Evolutionary conservation across 2,113 vertebrate species (phyloP), one percentile per base, ranked within the genome.

Genomic region (Siniperca knerii): DNA sequence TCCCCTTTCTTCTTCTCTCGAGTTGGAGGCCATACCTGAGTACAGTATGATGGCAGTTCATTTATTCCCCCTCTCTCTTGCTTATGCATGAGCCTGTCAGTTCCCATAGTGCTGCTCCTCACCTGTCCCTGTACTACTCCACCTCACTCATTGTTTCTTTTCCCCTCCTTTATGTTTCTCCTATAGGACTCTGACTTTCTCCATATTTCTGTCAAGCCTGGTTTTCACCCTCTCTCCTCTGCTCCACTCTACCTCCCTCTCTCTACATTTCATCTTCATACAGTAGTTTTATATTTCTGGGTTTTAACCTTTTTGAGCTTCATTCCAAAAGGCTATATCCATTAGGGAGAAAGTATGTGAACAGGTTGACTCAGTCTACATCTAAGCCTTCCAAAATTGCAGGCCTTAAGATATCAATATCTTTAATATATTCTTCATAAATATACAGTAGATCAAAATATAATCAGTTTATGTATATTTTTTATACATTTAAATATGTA

Each of bases 51-150:
- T 75, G 75, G 62, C 83, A 81, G 75, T 82, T 75, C 66, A 78
- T 89, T 83, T 84, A 71, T 75, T 18, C 81, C 42, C 48, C 62
- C 29, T 18, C 35, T 4, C 60, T 79, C 35, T 77, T 77, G 65
- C 77, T 84, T 87, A 85, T 89, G 86, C 82, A 84, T 85, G 72
- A 85, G 66, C 66, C 82, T 82, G 75, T 89, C 84, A 78, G 29
- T 54, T 89, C 73, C 84, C 71, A 69, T 58, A 64, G 40, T 69
- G 48, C 65, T 0, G 42, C 66, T 79, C 71, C 58, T 84, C 86
- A 79, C 81, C 71, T 74, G 71, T 77, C 57, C 67, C 67, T 44
- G 42, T 65, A 48, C 61, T 50, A 21, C 52, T 81, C 23, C 80
- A 74, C 78, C 79, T 82, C 80, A 77, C 62, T 81, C 76, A 57